Conservation (phyloP, 2,113 vertebrate genomes). For the Speoplatyrhinus poulsoni region DNA sequence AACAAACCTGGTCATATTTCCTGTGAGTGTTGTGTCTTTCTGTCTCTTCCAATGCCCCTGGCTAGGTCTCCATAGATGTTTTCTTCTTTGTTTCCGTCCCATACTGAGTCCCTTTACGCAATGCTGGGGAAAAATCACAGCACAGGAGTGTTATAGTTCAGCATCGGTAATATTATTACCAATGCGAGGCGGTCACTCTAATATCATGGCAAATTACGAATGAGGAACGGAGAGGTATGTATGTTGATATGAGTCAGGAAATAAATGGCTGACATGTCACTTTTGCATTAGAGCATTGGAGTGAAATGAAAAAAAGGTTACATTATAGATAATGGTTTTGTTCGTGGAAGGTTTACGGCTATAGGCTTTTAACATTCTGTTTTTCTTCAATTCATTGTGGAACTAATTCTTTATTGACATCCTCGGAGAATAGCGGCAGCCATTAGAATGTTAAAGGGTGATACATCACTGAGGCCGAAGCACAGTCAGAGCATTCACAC, state of each 20-base stretch:
- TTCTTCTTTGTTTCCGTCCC: conserved; percentile 73
- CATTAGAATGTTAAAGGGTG: no score
- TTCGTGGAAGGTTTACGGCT: no score
- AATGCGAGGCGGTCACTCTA: conserved; percentile 70
- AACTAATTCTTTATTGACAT: no score
- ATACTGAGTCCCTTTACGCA: conserved; percentile 82
- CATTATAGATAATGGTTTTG: not conserved
- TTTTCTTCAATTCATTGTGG: no score
- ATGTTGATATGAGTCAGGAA: not conserved
- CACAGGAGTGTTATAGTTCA: conserved; percentile 83
- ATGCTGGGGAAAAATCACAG: conserved; percentile 83
- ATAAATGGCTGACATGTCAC: not conserved
- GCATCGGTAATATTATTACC: no score
- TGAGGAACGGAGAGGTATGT: conserved; percentile 56
- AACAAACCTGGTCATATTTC: conserved; percentile 77
- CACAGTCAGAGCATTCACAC: not conserved
- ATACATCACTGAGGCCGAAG: no score
- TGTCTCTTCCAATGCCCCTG: conserved; percentile 71
- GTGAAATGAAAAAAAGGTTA: not conserved
- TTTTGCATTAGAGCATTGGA: not conserved
- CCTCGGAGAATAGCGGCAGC: no score
- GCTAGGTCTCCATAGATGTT: conserved; percentile 75
- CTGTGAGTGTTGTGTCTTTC: conserved; percentile 18
- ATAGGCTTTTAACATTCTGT: no score
- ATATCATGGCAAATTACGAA: conserved; percentile 80